Evolutionary conservation across 2,113 vertebrate species (phyloP), one percentile per base, ranked within the genome.

Genomic region (Lontra canadensis): DNA sequence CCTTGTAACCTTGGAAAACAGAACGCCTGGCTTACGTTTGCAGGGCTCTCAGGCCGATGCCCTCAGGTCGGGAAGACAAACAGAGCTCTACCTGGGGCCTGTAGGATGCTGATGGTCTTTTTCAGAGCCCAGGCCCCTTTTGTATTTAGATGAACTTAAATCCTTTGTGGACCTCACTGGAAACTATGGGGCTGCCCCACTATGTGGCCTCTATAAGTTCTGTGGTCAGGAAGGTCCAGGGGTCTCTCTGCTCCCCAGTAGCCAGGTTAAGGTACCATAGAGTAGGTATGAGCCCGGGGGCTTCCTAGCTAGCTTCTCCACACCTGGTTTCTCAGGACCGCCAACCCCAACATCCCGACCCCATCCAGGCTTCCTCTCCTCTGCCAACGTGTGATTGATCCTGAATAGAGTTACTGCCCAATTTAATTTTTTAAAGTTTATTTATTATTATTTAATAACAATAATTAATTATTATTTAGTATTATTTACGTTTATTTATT

Each of bases 231-330:
- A 25, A 49, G 15, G 14, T 52, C 29, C 20, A 1, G 34, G 25
- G 13, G 47, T 29, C 42, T 31, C 39, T n/a, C 42, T 15, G 11
- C 2, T 3, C 21, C 12, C 76, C 6, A 2, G 39, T 6, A 20
- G 29, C 47, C 34, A 39, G 34, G 76, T 8, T 12, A 3, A n/a
- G 1, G 17, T 8, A 34, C n/a, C 2, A 6, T 0, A 1, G 44
- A 36, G n/a, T 1, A 7, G 18, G 7, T 1, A 26, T 29, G 71
- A 42, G 63, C 80, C 2, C 18, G 2, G 4, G 13, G 14, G 6
- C 4, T 36, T 61, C 78, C 67, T 6, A 4, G 25, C 0, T 23
- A 61, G 6, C 4, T 52, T 14, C 31, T 52, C 52, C 26, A 14
- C 52, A 14, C 4, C 44, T 25, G 34, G 79, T 36, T 7, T n/a